These are phyloP conservation scores for Mormyrus lacerda DNA, from an alignment of 2,113 vertebrate genomes.

Conservation along the genomic window DNA sequence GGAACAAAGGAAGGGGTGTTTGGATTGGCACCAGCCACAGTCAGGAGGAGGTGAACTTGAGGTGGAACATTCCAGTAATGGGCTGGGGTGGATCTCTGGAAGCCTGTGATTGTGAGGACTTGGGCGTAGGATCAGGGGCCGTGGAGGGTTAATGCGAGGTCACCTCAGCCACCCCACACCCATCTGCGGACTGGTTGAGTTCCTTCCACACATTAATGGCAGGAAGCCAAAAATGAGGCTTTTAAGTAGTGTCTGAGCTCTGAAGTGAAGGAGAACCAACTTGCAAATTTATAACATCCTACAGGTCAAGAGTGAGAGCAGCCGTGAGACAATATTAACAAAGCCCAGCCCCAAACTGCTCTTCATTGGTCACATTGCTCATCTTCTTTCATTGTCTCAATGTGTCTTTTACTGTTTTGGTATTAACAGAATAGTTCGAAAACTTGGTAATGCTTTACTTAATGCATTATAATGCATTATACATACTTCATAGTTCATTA, in stretches of 20 bases:
- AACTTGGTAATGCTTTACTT: too few species aligned
- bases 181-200: neutral
- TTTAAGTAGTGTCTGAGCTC: neutral
- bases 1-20: neutral
- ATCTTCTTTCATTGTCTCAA: neutral
- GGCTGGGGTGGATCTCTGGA: neutral
- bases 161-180: neutral
- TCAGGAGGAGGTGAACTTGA: neutral
- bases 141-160: neutral
- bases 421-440: neutral
- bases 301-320: neutral
- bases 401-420: neutral
- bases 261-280: neutral
- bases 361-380: neutral
- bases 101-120: neutral
- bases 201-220: neutral
- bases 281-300: neutral
- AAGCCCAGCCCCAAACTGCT: neutral
- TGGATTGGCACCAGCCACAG: neutral
- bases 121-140: too few species aligned
- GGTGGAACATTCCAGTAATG: neutral
- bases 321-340: neutral
- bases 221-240: neutral
- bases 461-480: too few species aligned
- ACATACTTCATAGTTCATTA: too few species aligned